Conservation (phyloP, 1,140 invertebrate species). For the Liolophura sinensis region DNA sequence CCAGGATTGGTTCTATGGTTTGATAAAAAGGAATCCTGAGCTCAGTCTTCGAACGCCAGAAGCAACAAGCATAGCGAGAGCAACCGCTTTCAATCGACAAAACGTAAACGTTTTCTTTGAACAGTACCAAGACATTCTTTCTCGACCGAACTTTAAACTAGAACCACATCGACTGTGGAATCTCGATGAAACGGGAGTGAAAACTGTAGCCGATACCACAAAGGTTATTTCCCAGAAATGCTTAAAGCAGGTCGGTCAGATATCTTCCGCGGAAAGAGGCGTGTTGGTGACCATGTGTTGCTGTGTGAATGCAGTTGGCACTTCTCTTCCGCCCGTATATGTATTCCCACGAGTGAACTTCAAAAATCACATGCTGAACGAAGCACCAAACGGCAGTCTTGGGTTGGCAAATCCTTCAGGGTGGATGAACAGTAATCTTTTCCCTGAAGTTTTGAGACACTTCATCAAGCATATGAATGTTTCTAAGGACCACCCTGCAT, state of each 20-base stretch:
- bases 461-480: too few species aligned
- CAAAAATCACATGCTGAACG: slow-evolving; percentile 54
- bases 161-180: slow-evolving; percentile 21
- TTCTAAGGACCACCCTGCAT: too few species aligned
- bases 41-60: too few species aligned
- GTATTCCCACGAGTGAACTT: slow-evolving; percentile 45
- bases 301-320: slow-evolving; percentile 27
- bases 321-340: slow-evolving; percentile 41
- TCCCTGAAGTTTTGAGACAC: slow-evolving; percentile 59
- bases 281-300: slow-evolving; percentile 16
- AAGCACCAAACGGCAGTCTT: slow-evolving; percentile 53
- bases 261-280: slow-evolving; percentile 20
- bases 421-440: slow-evolving; percentile 60
- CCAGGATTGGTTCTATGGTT: too few species aligned
- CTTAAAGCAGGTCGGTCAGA: slow-evolving; percentile 21
- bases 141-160: slow-evolving; percentile 12
- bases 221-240: slow-evolving; percentile 17
- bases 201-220: slow-evolving; percentile 21
- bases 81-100: slow-evolving; percentile 57
- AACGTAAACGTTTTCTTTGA: slow-evolving; percentile 17
- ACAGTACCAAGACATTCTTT: slow-evolving; percentile 9
- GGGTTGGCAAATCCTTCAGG: slow-evolving; percentile 56
- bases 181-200: slow-evolving; percentile 26
- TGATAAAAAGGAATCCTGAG: too few species aligned
- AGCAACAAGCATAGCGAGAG: slow-evolving; percentile 51